Evolutionary conservation across 2,797 vertebrate species (phyloP).

Genomic region (Characodon lateralis): DNA sequence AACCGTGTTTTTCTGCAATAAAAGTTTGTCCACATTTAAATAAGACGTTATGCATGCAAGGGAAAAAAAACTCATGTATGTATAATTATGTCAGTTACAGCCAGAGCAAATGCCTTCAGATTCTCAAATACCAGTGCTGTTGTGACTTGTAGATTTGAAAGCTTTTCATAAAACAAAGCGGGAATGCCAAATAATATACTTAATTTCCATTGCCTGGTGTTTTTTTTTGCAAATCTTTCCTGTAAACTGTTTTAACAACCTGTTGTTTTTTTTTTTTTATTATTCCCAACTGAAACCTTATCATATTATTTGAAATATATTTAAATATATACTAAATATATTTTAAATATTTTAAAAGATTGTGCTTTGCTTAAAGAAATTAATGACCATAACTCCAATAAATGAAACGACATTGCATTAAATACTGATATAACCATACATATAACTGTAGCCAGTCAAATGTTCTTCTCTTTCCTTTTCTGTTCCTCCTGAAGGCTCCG

Average conservation of each 20-base stretch:
- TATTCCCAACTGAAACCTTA: not conserved
- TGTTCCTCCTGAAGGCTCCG: constrained; percentile 77
- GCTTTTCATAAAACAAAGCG: too few species aligned
- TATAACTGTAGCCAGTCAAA: not conserved
- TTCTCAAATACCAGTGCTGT: not conserved
- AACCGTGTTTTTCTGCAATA: too few species aligned
- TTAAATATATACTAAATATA: too few species aligned
- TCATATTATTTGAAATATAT: not conserved
- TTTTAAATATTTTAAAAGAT: not conserved
- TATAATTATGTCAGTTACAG: too few species aligned
- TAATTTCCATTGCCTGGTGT: not conserved
- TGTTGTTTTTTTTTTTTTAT: not conserved
- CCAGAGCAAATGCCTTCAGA: not conserved
- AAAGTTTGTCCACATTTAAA: too few species aligned
- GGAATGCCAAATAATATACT: not conserved
- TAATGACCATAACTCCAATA: not conserved
- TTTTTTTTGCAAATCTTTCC: not conserved
- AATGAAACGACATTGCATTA: not conserved
- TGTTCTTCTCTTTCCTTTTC: constrained; percentile 1
- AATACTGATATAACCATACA: not conserved
- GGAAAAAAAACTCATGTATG: too few species aligned
- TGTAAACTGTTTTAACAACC: not conserved
- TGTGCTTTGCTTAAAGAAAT: not conserved
- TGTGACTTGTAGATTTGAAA: too few species aligned
- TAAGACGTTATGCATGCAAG: too few species aligned